A percentile compares a stretch with the other conserved stretches of the same genome.
Evolutionary conservation across 2,797 vertebrate genomes (phyloP).

Genomic region (Microchirus variegatus): DNA sequence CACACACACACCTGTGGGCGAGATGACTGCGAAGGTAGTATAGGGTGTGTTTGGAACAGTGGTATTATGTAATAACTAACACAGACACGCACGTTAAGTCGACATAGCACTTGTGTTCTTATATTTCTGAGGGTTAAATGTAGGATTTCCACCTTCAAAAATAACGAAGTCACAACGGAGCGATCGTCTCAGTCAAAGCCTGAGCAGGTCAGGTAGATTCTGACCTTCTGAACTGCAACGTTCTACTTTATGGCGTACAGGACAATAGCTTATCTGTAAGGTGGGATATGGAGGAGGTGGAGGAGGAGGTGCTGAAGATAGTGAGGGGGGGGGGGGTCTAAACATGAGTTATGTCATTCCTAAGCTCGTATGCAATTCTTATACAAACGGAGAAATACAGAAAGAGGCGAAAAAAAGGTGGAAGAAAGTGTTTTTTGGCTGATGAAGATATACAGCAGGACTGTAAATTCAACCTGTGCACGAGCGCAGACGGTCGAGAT

Average conservation of each 20-base stretch:
- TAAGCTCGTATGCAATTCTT: slow-evolving; percentile 57
- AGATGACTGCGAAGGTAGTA: slow-evolving; percentile 14
- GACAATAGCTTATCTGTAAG: slow-evolving; percentile 39
- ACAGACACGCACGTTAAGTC: background rate
- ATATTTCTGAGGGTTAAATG: slow-evolving; percentile 6
- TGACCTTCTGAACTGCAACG: no score
- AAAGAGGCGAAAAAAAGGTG: slow-evolving; percentile 1
- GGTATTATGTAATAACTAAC: slow-evolving; percentile 16
- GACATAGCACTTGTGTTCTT: slow-evolving; percentile 13
- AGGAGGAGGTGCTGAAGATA: slow-evolving; percentile 6
- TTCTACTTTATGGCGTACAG: slow-evolving; percentile 1
- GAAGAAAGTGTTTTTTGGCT: slow-evolving; percentile 30
- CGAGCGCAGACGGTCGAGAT: slow-evolving; percentile 9
- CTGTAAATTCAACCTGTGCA: slow-evolving; percentile 19
- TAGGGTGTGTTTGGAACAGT: slow-evolving; percentile 24
- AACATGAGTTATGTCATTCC: slow-evolving; percentile 71
- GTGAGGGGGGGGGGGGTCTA: slow-evolving; percentile 3
- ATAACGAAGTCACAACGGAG: no score
- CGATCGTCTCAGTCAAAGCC: no score
- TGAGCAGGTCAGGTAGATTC: no score
- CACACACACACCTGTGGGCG: slow-evolving; percentile 26
- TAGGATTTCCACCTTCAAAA: no score
- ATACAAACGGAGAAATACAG: slow-evolving; percentile 20
- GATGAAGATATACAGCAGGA: slow-evolving; percentile 32
- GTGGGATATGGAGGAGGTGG: slow-evolving; percentile 12